Evolutionary conservation across 2,113 vertebrate species (phyloP).

Genomic region (Chauna torquata): DNA sequence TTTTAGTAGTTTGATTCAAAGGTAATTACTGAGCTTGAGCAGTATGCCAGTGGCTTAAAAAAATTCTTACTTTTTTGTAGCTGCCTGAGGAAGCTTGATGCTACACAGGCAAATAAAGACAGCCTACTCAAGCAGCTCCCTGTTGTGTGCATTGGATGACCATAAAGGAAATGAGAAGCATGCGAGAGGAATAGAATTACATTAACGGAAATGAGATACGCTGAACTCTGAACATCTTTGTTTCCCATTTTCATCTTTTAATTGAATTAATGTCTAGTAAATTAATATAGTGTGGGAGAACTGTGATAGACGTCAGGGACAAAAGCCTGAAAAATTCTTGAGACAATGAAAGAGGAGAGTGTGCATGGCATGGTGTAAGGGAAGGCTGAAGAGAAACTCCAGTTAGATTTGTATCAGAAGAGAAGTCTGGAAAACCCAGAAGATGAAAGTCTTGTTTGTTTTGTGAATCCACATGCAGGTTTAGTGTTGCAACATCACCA

Average conservation of each 20-base stretch:
- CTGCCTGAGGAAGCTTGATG: neutral
- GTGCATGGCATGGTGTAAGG: accelerated
- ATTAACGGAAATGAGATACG: neutral
- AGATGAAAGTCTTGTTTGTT: neutral
- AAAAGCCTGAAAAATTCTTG: neutral
- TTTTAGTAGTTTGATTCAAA: neutral
- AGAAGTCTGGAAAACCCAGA: neutral
- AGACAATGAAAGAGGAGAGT: neutral
- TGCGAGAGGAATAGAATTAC: neutral
- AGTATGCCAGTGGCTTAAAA: neutral
- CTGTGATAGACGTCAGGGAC: neutral
- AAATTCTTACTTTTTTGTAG: neutral
- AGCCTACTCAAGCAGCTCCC: neutral
- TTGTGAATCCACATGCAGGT: neutral
- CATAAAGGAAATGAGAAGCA: neutral
- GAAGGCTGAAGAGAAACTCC: neutral
- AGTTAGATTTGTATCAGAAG: neutral
- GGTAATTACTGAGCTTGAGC: neutral
- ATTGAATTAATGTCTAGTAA: neutral
- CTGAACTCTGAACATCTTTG: neutral
- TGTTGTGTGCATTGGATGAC: neutral
- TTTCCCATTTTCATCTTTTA: neutral
- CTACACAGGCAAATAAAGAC: neutral
- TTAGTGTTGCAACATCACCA: neutral
- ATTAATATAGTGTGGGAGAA: neutral